Evolutionary conservation across 2,888 invertebrate genomes (phyloP), one percentile per base, ranked within the genome.

Genomic region (Nemotelus nigrinus): DNA sequence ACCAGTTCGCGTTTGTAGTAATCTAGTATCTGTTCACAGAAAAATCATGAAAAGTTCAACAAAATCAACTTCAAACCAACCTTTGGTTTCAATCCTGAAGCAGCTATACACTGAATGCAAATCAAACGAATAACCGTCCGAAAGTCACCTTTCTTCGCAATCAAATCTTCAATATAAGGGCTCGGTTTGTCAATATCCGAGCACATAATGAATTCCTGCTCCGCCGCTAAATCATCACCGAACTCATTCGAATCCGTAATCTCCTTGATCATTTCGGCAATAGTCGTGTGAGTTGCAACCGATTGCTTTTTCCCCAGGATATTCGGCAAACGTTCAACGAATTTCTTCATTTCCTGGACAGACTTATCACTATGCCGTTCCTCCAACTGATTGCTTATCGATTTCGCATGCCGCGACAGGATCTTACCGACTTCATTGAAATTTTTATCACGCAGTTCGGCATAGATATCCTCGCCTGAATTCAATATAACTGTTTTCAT

Each of bases 281-380:
- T 95, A 53, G 96, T 94, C 3, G 96, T 97, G 84, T 98, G 97
- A 86, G 90, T 88, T 50, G 94, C 93, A n/a, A 96, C 88, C 1
- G 96, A 95, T 84, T 94, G 93, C 84, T 97, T 96, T 81, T 94
- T 93, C 41, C 93, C 93, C 83, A 97, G 88, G 88, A 98, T 91
- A 82, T 94, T 93, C 0, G 97, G 97, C 80, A 98, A 88, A 74
- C 94, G 92, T 53, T 95, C 93, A 2, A 98, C 98, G 86, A 97
- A 96, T 83, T 94, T 92, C 85, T 96, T 97, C 88, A 98, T 96
- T 87, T 98, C 97, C 83, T 95, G 95, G n/a, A 99, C 94, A 0
- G 96, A 93, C 85, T 95, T 96, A 77, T 96, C 94, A 70, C 91
- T 91, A 84, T 95, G 94, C 47, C 93, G 90, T 84, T 96, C 95